phyloP scores from a whole-genome alignment of 2,888 invertebrate species.

The Plebejus melissa region DNA sequence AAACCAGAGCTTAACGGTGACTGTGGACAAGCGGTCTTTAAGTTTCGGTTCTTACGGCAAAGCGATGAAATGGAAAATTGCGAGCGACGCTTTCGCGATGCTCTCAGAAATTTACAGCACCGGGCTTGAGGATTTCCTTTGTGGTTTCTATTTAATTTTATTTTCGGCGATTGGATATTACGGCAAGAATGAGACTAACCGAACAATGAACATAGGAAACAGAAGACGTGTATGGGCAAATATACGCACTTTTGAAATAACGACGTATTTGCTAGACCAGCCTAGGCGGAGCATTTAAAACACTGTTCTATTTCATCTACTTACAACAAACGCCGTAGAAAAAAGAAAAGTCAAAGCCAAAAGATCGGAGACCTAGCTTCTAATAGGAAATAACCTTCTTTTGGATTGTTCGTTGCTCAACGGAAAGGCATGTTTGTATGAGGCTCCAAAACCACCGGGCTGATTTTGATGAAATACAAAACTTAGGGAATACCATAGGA shows the following conservation, averaged over 20 bases:
- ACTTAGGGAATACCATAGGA: neutral
- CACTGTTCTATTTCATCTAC: neutral
- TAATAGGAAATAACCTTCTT: no score
- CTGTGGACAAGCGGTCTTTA: constrained; percentile 26
- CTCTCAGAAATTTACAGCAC: constrained; percentile 32
- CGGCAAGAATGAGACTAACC: neutral
- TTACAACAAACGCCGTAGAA: neutral
- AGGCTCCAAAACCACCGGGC: no score
- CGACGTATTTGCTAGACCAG: neutral
- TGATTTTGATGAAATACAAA: no score
- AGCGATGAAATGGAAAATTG: constrained; percentile 47
- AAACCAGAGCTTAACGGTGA: neutral
- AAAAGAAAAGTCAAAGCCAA: neutral
- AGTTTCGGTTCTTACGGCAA: constrained; percentile 36
- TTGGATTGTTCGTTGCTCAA: no score
- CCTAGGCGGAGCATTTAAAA: no score
- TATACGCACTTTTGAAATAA: neutral
- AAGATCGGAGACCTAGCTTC: neutral
- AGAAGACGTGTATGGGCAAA: neutral
- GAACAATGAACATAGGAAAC: neutral
- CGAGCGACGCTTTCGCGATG: constrained; percentile 40
- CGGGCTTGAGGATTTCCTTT: constrained; percentile 32
- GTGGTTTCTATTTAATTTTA: neutral
- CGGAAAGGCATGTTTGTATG: no score
- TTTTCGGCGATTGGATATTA: neutral